A percentile compares a stretch with the other conserved stretches of the same genome.
Conservation (phyloP, 1,140 invertebrate species). For the Bombyx mori region DNA sequence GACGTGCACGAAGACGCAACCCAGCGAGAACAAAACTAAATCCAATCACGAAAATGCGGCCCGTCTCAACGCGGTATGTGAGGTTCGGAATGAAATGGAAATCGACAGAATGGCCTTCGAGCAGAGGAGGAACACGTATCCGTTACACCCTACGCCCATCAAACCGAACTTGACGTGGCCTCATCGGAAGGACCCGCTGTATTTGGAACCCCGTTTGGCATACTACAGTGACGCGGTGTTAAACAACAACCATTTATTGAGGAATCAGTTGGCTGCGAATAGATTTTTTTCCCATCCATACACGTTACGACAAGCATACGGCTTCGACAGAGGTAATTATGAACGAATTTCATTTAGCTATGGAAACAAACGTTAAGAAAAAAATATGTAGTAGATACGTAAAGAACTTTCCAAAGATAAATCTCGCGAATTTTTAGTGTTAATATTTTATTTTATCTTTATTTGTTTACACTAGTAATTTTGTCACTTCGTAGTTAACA, state of each 20-base stretch:
- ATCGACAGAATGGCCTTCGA: slow-evolving; percentile 37
- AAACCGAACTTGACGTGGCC: slow-evolving; percentile 41
- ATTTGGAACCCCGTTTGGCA: slow-evolving; percentile 28
- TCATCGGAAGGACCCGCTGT: slow-evolving; percentile 25
- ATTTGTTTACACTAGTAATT: too few species aligned
- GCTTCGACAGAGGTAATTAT: slow-evolving; percentile 48
- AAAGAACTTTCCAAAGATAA: too few species aligned
- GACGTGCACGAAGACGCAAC: slow-evolving; percentile 17
- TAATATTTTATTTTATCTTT: too few species aligned
- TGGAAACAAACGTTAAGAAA: too few species aligned
- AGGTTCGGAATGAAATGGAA: slow-evolving; percentile 37
- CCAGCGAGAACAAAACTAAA: background rate
- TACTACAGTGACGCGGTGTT: slow-evolving; percentile 51
- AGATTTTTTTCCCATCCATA: slow-evolving; percentile 40
- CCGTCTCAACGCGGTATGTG: slow-evolving; percentile 21
- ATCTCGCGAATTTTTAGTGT: too few species aligned
- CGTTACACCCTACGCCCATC: slow-evolving; percentile 44
- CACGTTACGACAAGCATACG: slow-evolving; percentile 42
- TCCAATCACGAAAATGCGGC: background rate
- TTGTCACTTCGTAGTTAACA: too few species aligned
- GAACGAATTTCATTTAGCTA: too few species aligned
- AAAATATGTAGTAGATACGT: too few species aligned
- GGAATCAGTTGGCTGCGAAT: slow-evolving; percentile 43
- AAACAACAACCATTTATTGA: slow-evolving; percentile 42
- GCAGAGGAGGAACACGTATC: slow-evolving; percentile 47